Conservation (phyloP, 2,888 invertebrate genomes). For the Steromphala cineraria region DNA sequence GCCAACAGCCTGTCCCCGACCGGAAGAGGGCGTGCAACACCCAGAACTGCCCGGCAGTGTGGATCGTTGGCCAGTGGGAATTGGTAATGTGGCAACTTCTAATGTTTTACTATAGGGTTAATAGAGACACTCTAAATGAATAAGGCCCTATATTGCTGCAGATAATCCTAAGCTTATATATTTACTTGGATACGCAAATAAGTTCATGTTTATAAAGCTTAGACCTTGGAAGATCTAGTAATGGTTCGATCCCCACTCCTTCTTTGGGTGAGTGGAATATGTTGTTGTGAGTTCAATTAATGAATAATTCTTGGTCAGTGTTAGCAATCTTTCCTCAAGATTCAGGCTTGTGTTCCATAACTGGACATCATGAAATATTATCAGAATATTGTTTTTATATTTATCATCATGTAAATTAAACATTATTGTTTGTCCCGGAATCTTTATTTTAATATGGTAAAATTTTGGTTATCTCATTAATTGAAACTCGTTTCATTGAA, state of each 20-base stretch:
- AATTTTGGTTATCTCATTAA: conserved; percentile 21
- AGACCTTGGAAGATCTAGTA: no score
- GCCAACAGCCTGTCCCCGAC: conserved; percentile 91
- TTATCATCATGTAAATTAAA: background rate
- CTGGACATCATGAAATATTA: background rate
- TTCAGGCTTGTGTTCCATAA: no score
- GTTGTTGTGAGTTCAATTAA: background rate
- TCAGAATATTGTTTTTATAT: background rate
- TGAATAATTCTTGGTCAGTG: no score
- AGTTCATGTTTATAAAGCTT: no score
- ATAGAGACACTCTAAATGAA: no score
- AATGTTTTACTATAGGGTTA: no score
- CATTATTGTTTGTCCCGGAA: background rate
- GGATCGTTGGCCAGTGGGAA: conserved; percentile 92
- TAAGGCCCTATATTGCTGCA: no score
- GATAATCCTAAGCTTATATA: no score
- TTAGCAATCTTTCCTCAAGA: no score
- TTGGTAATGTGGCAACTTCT: conserved; percentile 80
- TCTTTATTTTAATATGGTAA: background rate
- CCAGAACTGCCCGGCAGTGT: conserved; percentile 92
- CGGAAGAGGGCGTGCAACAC: conserved; percentile 90
- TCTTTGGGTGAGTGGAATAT: background rate
- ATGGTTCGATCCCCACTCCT: no score
- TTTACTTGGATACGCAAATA: no score
- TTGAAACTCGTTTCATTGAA: background rate